Percentiles rank a stretch among this genome's conserved stretches.
Evolutionary conservation across 1,140 invertebrate genomes (phyloP).

Genomic region (Cyphomyrmex costatus): DNA sequence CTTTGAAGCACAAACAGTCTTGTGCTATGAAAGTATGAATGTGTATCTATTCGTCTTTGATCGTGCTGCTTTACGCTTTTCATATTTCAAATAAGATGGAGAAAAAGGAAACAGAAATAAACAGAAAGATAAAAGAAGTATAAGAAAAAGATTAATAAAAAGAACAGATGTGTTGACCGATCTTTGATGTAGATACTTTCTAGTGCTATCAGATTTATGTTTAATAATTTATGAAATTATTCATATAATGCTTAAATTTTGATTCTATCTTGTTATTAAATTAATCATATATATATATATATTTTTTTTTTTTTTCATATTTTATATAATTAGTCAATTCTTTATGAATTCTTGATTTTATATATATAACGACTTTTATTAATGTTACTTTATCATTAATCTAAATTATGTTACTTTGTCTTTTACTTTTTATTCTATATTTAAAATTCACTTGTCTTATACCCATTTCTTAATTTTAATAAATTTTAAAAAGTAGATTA

Average conservation of each 20-base stretch:
- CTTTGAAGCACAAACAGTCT: too few species aligned
- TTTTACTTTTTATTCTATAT: background rate
- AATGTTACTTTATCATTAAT: background rate
- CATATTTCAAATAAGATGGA: background rate
- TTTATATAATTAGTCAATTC: too few species aligned
- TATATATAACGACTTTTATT: background rate
- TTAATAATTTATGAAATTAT: conserved; percentile 10
- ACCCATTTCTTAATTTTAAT: background rate
- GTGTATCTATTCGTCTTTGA: background rate
- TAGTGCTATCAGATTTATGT: background rate
- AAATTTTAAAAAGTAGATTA: background rate
- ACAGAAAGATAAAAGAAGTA: background rate
- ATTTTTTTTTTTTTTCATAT: too few species aligned
- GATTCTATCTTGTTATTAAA: conserved; percentile 1
- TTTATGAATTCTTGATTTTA: background rate
- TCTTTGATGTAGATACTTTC: background rate
- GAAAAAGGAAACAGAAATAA: background rate
- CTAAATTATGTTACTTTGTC: conserved; percentile 6
- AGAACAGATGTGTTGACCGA: background rate
- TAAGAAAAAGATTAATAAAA: background rate
- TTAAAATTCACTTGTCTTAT: background rate
- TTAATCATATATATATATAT: background rate
- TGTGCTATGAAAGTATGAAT: background rate
- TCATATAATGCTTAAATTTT: background rate
- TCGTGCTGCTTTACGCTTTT: background rate